A percentile compares a stretch with the other conserved stretches of the same genome.
Evolutionary conservation across 92 coral and sea anemone genomes (phyloP).

Genomic region (Zoanthus solanderi): DNA sequence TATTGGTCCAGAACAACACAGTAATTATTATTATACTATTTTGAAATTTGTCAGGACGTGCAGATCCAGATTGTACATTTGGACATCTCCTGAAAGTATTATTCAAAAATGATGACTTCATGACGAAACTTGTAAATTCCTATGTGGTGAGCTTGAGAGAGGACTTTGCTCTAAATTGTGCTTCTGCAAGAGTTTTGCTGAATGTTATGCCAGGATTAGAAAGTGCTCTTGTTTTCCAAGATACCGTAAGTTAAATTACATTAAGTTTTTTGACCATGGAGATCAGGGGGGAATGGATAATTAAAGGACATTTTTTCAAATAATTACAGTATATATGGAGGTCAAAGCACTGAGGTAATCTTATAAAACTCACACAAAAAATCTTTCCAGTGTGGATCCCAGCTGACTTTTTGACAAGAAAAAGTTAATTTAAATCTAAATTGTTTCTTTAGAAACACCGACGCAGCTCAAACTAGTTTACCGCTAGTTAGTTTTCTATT

Average conservation of each 20-base stretch:
- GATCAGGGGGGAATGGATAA: too few species aligned
- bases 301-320: too few species aligned
- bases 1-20: not conserved
- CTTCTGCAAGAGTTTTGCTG: slow-evolving; percentile 84
- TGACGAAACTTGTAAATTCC: slow-evolving; percentile 82
- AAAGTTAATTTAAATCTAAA: too few species aligned
- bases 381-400: too few species aligned
- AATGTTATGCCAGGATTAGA: slow-evolving; percentile 93
- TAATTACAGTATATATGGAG: too few species aligned
- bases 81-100: slow-evolving; percentile 90
- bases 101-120: slow-evolving; percentile 87
- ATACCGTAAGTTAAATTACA: slow-evolving; percentile 72
- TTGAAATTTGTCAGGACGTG: slow-evolving; percentile 62
- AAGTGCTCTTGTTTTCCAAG: slow-evolving; percentile 88
- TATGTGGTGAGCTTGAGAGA: slow-evolving; percentile 90
- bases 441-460: too few species aligned
- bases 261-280: not conserved
- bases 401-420: too few species aligned
- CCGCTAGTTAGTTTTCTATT: too few species aligned
- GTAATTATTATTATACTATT: not conserved
- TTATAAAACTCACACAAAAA: too few species aligned
- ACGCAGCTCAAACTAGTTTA: too few species aligned
- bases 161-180: slow-evolving; percentile 86
- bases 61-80: slow-evolving; percentile 92
- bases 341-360: too few species aligned